Conservation (phyloP, 2,113 vertebrate genomes). For the Indri indri region DNA sequence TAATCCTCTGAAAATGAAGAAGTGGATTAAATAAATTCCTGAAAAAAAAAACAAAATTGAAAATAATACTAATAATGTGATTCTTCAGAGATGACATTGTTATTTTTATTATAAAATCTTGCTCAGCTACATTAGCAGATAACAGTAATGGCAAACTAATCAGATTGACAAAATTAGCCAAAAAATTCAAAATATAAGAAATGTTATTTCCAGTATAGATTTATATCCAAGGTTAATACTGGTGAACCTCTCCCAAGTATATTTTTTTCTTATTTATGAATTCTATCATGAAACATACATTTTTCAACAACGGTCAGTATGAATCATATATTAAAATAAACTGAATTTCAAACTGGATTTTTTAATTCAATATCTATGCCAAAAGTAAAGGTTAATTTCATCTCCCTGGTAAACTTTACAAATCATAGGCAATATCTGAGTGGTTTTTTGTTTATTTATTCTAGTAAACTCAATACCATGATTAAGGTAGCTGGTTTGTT, state of each 20-base stretch:
- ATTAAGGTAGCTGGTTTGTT: not conserved
- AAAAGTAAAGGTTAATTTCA: not conserved
- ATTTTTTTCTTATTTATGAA: not conserved
- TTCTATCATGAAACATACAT: not conserved
- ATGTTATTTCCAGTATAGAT: not conserved
- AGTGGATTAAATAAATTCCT: not conserved
- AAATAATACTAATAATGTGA: not conserved
- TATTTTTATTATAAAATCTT: not conserved
- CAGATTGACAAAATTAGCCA: not conserved
- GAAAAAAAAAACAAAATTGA: slow-evolving; percentile 3
- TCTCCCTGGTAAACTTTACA: not conserved
- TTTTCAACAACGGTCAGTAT: not conserved
- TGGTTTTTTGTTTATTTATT: not conserved
- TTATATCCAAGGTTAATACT: not conserved
- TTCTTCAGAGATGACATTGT: not conserved
- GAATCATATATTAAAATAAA: not conserved
- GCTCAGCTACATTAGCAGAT: not conserved
- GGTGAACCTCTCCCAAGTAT: not conserved
- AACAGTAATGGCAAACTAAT: not conserved
- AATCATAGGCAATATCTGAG: not conserved
- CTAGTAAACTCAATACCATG: not conserved
- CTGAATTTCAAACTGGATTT: not conserved
- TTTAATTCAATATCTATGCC: not conserved
- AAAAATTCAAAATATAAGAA: not conserved
- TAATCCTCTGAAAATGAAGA: not conserved